Conservation (phyloP, 2,797 vertebrate species). For the Falco rusticolus region DNA sequence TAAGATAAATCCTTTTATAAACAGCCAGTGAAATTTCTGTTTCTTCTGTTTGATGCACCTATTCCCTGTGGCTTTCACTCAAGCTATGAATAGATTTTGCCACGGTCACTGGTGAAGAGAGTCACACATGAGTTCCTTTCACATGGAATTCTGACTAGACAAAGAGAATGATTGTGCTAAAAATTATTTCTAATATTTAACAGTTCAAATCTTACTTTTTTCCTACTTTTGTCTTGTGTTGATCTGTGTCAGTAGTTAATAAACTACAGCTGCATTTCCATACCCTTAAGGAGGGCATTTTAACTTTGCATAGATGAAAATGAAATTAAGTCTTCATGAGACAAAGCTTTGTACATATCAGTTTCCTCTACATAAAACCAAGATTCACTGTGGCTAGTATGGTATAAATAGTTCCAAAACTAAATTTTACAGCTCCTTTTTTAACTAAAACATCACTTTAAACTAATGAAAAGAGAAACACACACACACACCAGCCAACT, state of each 20-base stretch:
- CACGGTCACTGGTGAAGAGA: neutral
- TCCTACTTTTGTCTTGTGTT: neutral
- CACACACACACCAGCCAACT: too few relatives aligned
- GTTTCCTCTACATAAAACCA: neutral
- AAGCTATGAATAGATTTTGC: neutral
- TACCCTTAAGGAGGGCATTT: neutral
- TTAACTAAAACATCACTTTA: neutral
- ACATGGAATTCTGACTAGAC: neutral
- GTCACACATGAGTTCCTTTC: neutral
- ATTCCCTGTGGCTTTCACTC: neutral
- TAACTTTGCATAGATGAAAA: neutral
- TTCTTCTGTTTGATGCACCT: neutral
- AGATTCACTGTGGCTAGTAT: neutral
- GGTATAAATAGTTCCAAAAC: neutral
- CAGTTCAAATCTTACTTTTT: neutral
- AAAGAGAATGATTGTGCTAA: neutral
- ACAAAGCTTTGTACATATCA: neutral
- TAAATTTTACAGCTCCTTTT: neutral
- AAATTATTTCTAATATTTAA: neutral
- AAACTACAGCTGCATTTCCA: neutral
- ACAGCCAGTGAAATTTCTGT: neutral
- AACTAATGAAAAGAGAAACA: neutral
- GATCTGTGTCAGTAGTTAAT: neutral
- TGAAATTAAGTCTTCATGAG: neutral
- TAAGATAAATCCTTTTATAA: neutral